phyloP scores from a whole-genome alignment of 1,140 invertebrate species.

The Listronotus bonariensis region DNA sequence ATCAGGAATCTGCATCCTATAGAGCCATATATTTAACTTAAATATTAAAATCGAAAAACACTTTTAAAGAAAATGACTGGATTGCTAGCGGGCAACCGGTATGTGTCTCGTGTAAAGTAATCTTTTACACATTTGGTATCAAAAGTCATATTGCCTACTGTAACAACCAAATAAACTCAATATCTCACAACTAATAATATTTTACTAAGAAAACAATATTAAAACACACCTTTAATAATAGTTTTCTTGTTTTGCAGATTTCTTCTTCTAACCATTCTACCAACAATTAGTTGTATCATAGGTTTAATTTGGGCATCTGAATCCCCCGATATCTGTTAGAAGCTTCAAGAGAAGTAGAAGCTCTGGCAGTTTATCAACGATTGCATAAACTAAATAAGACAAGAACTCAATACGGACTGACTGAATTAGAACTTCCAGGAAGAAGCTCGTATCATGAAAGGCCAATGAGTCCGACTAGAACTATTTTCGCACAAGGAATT shows the following conservation, averaged over 20 bases:
- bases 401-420: slow-evolving; percentile 61
- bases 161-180: no score
- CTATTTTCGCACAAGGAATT: slow-evolving; percentile 45
- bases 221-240: no score
- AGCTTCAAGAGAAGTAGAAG: slow-evolving; percentile 73
- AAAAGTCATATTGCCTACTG: no score
- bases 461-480: slow-evolving; percentile 46
- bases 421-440: slow-evolving; percentile 70
- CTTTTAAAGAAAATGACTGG: no score
- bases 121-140: no score
- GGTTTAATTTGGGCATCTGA: slow-evolving; percentile 78
- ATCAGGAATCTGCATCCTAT: no score
- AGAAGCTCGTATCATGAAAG: slow-evolving; percentile 58
- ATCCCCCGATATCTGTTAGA: slow-evolving; percentile 77
- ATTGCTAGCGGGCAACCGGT: no score
- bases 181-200: no score
- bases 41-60: no score
- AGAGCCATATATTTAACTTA: no score
- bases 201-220: no score
- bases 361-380: slow-evolving; percentile 74
- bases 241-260: slow-evolving; percentile 24
- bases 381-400: slow-evolving; percentile 50
- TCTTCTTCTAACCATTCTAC: slow-evolving; percentile 68
- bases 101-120: no score
- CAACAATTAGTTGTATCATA: slow-evolving; percentile 70